phyloP scores from a whole-genome alignment of 1,140 invertebrate species.

The Cepaea nemoralis region DNA sequence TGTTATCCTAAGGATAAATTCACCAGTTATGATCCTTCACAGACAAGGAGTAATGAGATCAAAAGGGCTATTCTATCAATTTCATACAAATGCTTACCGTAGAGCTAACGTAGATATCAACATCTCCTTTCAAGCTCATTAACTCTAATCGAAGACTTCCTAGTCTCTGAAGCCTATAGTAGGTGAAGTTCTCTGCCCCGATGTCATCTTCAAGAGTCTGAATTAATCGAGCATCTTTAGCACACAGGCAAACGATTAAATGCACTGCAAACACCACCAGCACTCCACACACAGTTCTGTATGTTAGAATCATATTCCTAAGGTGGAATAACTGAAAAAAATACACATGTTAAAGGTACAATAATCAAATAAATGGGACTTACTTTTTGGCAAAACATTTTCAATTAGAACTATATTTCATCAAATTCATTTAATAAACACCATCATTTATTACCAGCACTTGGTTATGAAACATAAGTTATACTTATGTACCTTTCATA shows the following conservation, averaged over 20 bases:
- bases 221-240: neutral
- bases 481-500: slow-evolving; percentile 29
- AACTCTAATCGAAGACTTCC: slow-evolving; percentile 20
- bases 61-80: too few relatives aligned
- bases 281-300: neutral
- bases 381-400: too few relatives aligned
- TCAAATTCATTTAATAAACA: too few relatives aligned
- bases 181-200: slow-evolving; percentile 35
- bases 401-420: too few relatives aligned
- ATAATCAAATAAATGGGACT: too few relatives aligned
- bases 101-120: slow-evolving; percentile 33
- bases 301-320: neutral
- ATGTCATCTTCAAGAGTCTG: slow-evolving; percentile 33
- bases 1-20: too few relatives aligned
- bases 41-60: too few relatives aligned
- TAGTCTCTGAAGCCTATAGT: slow-evolving; percentile 25
- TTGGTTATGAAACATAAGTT: too few relatives aligned
- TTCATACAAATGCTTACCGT: neutral
- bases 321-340: neutral
- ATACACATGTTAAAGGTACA: too few relatives aligned
- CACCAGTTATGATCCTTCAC: too few relatives aligned
- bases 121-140: slow-evolving; percentile 21
- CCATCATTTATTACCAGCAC: too few relatives aligned
- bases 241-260: neutral
- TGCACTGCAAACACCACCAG: neutral